Evolutionary conservation across 1,140 invertebrate genomes (phyloP), one percentile per base, ranked within the genome.

Genomic region (Nasonia vitripennis): DNA sequence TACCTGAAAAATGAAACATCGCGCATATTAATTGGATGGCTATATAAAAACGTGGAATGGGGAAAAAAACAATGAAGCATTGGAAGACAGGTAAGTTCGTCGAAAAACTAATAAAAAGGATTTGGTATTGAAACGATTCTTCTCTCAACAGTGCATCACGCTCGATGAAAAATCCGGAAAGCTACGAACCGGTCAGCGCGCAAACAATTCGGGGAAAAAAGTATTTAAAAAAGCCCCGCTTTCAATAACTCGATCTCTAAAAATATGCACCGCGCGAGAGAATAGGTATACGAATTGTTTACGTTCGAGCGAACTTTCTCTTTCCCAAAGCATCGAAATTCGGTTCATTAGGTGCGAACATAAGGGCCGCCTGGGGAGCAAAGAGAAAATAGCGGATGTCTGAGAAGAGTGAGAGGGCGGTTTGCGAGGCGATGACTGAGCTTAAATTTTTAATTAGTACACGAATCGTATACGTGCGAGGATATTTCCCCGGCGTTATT

Each of bases 1-100:
- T 85, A 48, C 23, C 84, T 85, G n/a, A 67, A 81, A 85, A 85
- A 41, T 62, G 10, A 62, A 37, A 67, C 45, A 41, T 73, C 11
- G 1, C 12, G 10, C 10, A 2, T 11, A 70, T 81, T 81, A 45
- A 70, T 45, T 37, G 70, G 20, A 11, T n/a, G 20, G 31, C 27
- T 71, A 14, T 31, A 62, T 62, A n/a, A 62, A 17, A 62, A 62
- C 41, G 41, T 34, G 10, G n/a, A 10, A 10, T 1, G 27, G 27
- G 27, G 4, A 73, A 73, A 31, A 31, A 73, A 31, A 73, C 10
- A 73, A 73, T 34, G 0, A 5, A 73, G 34, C 10, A 34, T 11
- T 2, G 2, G 10, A n/a, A 73, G 3, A 73, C 9, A 34, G 70
- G 34, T 0, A 0, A 11, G 2, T 5, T 71, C 7, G 6, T 71